Percentiles rank a stretch among this genome's conserved stretches.
These are phyloP conservation scores for Conomelus anceps DNA, from an alignment of 2,888 invertebrate species.

Conservation along the genomic window DNA sequence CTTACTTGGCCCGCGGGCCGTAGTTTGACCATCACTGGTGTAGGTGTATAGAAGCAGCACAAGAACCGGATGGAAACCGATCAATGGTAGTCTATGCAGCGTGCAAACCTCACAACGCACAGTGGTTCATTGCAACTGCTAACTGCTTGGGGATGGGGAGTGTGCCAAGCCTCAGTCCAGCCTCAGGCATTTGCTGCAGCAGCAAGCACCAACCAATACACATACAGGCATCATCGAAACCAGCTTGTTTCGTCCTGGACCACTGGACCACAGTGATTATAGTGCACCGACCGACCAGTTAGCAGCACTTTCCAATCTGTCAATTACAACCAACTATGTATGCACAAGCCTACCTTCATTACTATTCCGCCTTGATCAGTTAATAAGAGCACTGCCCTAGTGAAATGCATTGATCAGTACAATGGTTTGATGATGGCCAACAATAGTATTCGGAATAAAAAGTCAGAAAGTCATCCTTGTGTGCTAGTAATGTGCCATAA, in stretches of 20 bases:
- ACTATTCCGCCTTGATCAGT: not conserved
- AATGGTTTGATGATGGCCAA: not conserved
- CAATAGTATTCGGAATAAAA: not conserved
- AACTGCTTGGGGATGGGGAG: too few species aligned
- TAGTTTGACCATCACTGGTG: too few species aligned
- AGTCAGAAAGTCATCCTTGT: not conserved
- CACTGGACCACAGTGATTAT: not conserved
- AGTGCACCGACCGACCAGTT: not conserved
- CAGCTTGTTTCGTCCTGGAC: not conserved
- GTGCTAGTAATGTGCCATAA: not conserved
- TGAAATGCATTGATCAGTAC: not conserved
- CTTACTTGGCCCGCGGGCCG: too few species aligned
- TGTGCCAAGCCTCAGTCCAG: not conserved
- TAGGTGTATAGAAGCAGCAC: not conserved
- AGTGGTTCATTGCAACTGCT: not conserved
- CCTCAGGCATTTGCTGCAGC: not conserved
- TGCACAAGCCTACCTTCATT: not conserved
- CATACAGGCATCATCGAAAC: not conserved
- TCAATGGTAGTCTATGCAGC: not conserved
- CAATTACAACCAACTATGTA: not conserved
- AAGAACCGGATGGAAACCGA: not conserved
- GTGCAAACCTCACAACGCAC: not conserved
- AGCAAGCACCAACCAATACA: not conserved
- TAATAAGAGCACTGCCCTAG: not conserved
- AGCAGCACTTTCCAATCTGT: not conserved